Conservation (phyloP, 2,888 invertebrate species). For the Beris chalybata region DNA sequence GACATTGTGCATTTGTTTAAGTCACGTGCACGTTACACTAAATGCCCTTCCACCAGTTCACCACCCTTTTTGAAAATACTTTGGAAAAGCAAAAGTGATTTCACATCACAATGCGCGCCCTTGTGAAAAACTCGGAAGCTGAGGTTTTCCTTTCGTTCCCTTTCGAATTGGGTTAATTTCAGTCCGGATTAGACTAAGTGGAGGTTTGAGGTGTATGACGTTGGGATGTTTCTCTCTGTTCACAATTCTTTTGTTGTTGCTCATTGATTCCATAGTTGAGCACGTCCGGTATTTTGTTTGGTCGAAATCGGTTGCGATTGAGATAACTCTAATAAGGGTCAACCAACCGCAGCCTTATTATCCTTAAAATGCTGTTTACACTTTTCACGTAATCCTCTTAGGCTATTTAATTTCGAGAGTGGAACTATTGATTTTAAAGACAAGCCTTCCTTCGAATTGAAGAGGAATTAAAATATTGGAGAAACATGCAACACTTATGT, state of each 20-base stretch:
- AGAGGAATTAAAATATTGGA: too few relatives aligned
- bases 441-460: too few relatives aligned
- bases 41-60: conserved; percentile 22
- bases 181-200: conserved; percentile 20
- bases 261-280: conserved; percentile 29
- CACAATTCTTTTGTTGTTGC: conserved; percentile 5
- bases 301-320: conserved; percentile 4
- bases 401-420: too few relatives aligned
- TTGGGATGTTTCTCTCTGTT: neutral
- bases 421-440: too few relatives aligned
- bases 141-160: conserved; percentile 17
- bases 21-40: conserved; percentile 38
- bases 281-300: conserved; percentile 29
- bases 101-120: conserved; percentile 24
- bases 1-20: conserved; percentile 36
- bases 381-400: conserved; percentile 4
- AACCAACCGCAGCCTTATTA: conserved; percentile 27
- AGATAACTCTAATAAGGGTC: conserved; percentile 28
- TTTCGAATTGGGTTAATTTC: conserved; percentile 2
- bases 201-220: conserved; percentile 9
- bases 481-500: neutral
- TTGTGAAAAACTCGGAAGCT: conserved; percentile 17
- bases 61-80: conserved; percentile 12
- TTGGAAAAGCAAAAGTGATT: conserved; percentile 25
- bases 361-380: conserved; percentile 28